Base-by-base conservation (phyloP, 1,140 invertebrate species). In the Drosophila orosa region DNA sequence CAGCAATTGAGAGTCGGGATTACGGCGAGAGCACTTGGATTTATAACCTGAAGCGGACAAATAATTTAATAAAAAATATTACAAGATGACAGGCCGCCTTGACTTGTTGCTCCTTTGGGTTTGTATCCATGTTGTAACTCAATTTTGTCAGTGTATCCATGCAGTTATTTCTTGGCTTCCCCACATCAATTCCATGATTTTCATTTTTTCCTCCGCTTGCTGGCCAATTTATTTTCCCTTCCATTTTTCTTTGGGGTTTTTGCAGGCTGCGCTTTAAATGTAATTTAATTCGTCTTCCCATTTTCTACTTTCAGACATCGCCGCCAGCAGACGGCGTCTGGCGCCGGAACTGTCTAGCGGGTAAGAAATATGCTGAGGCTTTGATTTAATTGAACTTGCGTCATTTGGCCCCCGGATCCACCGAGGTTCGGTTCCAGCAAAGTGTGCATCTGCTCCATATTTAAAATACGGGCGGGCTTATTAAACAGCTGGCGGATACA, bases 241-340 rank as follows among this genome's bases (percentile, higher is more conserved):
- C 22, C 42, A 58, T 78, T 78, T 56, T 69, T 47, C 42, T 60
- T 61, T 61, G 42, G 33, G 33, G 52, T 68, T 63, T 72, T 62
- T 67, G 39, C 56, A 59, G 67, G 52, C 71, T 75, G 69, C 60
- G 63, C 80, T 91, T 91, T 90, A 80, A 91, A 83, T 55, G 69
- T 89, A 91, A 91, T 91, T 91, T 89, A 91, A 91, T 91, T 91
- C 87, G 71, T 91, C 75, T 89, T 91, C 48, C 65, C 48, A 69
- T 52, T 85, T 81, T 90, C 60, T 77, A 63, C 63, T 90, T 90
- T 25, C 84, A 87, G 84, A 89, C 75, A 48, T 69, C 66, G 79
- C 78, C 66, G 80, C 66, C 80, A 90, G 84, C 80, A 90, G 77
- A 90, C 80, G 77, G 84, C 79, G 84, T 89, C 84, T 89, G 85